A percentile compares a stretch with the other conserved stretches of the same genome.
Conservation (phyloP, 2,113 vertebrate species). For the Puntigrus tetrazona region DNA sequence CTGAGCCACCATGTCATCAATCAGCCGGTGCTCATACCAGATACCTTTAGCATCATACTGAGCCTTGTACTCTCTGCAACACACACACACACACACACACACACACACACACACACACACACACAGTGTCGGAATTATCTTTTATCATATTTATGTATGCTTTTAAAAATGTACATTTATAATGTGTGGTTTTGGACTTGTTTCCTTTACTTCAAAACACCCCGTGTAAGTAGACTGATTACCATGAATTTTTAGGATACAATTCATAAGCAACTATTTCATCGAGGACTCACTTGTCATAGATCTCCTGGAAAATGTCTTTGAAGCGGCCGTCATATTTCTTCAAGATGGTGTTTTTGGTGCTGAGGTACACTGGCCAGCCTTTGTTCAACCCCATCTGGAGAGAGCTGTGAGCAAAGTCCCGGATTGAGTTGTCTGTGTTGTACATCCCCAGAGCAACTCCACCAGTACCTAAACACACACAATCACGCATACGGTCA, state of each 20-base stretch:
- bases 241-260: background rate
- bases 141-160: background rate
- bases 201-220: background rate
- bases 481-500: background rate
- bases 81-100: constrained; percentile 28
- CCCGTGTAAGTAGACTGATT: background rate
- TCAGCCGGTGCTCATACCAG: constrained; percentile 97
- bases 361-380: constrained; percentile 96
- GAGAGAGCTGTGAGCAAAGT: constrained; percentile 98
- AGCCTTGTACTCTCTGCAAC: constrained; percentile 84
- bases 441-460: constrained; percentile 99
- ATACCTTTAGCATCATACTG: constrained; percentile 91
- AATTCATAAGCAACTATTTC: background rate
- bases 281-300: constrained; percentile 83
- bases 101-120: background rate
- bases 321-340: constrained; percentile 96
- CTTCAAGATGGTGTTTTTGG: constrained; percentile 99
- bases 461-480: constrained; percentile 82
- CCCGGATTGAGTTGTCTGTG: constrained; percentile 89
- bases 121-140: background rate
- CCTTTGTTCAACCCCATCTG: constrained; percentile 89
- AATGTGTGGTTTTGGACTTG: background rate
- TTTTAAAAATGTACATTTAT: background rate
- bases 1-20: constrained; percentile 99
- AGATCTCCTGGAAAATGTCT: constrained; percentile 98